Conservation (phyloP, 2,113 vertebrate species). For the Brachyhypopomus gauderio region DNA sequence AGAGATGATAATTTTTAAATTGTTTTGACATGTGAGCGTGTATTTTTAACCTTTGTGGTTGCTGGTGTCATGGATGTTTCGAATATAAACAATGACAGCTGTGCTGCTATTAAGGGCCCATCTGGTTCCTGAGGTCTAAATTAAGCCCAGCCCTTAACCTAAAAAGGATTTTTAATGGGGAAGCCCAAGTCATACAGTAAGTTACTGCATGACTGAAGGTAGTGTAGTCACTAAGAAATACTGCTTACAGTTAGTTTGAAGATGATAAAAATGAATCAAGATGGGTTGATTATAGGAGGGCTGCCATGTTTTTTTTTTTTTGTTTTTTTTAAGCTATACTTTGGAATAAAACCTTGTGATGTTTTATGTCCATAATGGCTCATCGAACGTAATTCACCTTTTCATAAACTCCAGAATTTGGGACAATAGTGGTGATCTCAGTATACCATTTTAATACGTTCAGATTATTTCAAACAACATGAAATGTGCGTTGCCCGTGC, state of each 20-base stretch:
- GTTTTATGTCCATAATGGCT: too few relatives aligned
- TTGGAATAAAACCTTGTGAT: too few relatives aligned
- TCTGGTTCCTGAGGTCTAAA: conserved; percentile 9
- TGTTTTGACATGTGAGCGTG: conserved; percentile 53
- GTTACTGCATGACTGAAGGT: background rate
- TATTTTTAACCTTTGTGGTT: conserved; percentile 23
- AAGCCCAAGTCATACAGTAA: background rate
- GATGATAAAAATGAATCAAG: too few relatives aligned
- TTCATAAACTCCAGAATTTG: background rate
- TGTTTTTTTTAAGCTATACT: too few relatives aligned
- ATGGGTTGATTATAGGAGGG: too few relatives aligned
- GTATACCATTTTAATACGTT: conserved; percentile 61
- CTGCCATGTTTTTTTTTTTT: too few relatives aligned
- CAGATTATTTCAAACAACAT: conserved; percentile 60
- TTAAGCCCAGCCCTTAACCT: conserved; percentile 8
- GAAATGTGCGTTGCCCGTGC: conserved; percentile 73
- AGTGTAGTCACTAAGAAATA: background rate
- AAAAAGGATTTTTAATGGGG: background rate
- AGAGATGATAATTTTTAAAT: conserved; percentile 75
- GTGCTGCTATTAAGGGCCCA: conserved; percentile 15
- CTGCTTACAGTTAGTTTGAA: background rate
- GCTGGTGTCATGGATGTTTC: background rate
- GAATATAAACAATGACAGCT: conserved; percentile 32
- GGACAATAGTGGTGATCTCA: background rate
- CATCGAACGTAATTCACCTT: too few relatives aligned